Conservation (phyloP, 2,888 invertebrate genomes). For the Heliconius hortense region DNA sequence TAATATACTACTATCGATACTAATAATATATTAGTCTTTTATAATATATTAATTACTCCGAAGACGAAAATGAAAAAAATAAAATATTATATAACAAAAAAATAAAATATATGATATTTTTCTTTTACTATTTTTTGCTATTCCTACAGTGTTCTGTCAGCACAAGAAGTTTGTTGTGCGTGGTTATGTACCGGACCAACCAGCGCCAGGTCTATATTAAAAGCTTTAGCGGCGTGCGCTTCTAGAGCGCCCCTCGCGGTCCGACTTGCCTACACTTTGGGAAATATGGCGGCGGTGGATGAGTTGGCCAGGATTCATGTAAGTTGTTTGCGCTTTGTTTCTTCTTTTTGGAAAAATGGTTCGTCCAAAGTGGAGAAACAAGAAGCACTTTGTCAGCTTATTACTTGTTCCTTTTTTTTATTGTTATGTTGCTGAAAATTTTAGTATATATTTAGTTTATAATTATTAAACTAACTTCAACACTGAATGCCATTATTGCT, state of each 20-base stretch:
- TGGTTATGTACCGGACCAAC: slow-evolving; percentile 82
- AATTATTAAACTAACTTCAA: too few relatives aligned
- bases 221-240: slow-evolving; percentile 85
- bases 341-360: neutral
- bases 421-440: too few relatives aligned
- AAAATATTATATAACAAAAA: too few relatives aligned
- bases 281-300: slow-evolving; percentile 91
- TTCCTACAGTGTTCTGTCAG: slow-evolving; percentile 86
- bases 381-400: too few relatives aligned
- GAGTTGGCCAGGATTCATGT: slow-evolving; percentile 84
- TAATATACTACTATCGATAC: too few relatives aligned
- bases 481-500: too few relatives aligned
- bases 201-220: slow-evolving; percentile 82
- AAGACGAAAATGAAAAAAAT: too few relatives aligned
- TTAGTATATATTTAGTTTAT: too few relatives aligned
- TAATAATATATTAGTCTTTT: too few relatives aligned
- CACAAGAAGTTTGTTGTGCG: slow-evolving; percentile 87
- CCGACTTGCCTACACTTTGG: slow-evolving; percentile 90
- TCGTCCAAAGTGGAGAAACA: neutral
- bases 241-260: slow-evolving; percentile 88
- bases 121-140: neutral
- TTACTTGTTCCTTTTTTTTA: too few relatives aligned
- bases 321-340: neutral
- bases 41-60: too few relatives aligned
- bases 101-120: too few relatives aligned